A percentile compares a stretch with the other conserved stretches of the same genome.
These are phyloP conservation scores for Petaurus breviceps DNA, from an alignment of 2,113 vertebrate species.

Conservation along the genomic window DNA sequence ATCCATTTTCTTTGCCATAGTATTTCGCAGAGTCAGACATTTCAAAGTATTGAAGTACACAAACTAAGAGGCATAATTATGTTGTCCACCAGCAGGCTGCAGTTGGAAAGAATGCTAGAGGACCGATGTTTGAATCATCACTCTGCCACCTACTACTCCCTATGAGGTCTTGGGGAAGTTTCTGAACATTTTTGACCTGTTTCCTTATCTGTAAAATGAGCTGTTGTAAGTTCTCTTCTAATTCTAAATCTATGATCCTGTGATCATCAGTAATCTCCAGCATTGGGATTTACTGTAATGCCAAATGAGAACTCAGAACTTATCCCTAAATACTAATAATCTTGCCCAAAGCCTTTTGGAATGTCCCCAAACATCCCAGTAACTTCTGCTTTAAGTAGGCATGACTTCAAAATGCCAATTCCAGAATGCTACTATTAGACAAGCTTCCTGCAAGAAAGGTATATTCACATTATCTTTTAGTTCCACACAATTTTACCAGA, in stretches of 20 bases:
- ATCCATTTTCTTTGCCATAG: neutral
- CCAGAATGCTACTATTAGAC: neutral
- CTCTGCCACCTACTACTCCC: neutral
- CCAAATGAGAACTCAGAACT: neutral
- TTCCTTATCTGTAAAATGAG: neutral
- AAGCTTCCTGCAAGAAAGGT: neutral
- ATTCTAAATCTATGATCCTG: neutral
- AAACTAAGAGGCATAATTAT: neutral
- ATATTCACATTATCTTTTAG: neutral
- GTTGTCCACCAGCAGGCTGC: neutral
- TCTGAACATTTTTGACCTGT: neutral
- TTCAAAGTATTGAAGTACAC: neutral
- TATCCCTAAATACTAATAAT: neutral
- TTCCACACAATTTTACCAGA: neutral
- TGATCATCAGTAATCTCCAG: neutral
- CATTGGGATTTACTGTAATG: neutral
- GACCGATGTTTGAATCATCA: neutral
- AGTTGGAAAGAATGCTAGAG: neutral
- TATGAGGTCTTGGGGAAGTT: neutral
- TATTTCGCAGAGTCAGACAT: neutral
- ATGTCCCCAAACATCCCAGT: neutral
- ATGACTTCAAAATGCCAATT: neutral
- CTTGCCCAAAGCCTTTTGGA: neutral
- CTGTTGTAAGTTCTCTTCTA: neutral
- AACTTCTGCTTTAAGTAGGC: neutral